Conservation (phyloP, 2,888 invertebrate genomes). For the Malthinus seriepunctatus region DNA sequence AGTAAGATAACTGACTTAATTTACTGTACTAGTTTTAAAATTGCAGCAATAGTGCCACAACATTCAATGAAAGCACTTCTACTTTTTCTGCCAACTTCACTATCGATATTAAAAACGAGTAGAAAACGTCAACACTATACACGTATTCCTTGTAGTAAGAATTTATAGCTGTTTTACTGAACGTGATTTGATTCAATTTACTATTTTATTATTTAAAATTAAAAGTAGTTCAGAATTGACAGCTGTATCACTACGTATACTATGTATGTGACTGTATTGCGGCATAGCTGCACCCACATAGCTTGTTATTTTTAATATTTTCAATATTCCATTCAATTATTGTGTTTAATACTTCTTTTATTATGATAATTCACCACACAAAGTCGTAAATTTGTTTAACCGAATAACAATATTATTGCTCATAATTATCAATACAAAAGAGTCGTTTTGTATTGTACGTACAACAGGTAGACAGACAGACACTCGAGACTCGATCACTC, state of each 20-base stretch:
- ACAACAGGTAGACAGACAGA: neutral
- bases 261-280: conserved; percentile 38
- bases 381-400: conserved; percentile 5
- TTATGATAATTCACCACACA: conserved; percentile 16
- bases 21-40: neutral
- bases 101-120: conserved; percentile 20
- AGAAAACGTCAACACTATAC: conserved; percentile 17
- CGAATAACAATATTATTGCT: conserved; percentile 3
- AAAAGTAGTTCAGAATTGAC: conserved; percentile 38
- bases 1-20: conserved; percentile 1
- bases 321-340: conserved; percentile 22
- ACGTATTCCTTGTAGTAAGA: conserved; percentile 25
- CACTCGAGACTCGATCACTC: neutral
- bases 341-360: conserved; percentile 10
- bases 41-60: neutral
- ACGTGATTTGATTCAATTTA: conserved; percentile 38
- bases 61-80: conserved; percentile 24
- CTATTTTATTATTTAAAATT: conserved; percentile 40
- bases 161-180: conserved; percentile 20
- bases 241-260: conserved; percentile 31
- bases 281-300: conserved; percentile 41
- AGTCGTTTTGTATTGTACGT: neutral
- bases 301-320: conserved; percentile 31
- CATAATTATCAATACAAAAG: neutral
- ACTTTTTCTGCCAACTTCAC: conserved; percentile 17